Conservation (phyloP, 2,113 vertebrate species). For the Danionella cerebrum region DNA sequence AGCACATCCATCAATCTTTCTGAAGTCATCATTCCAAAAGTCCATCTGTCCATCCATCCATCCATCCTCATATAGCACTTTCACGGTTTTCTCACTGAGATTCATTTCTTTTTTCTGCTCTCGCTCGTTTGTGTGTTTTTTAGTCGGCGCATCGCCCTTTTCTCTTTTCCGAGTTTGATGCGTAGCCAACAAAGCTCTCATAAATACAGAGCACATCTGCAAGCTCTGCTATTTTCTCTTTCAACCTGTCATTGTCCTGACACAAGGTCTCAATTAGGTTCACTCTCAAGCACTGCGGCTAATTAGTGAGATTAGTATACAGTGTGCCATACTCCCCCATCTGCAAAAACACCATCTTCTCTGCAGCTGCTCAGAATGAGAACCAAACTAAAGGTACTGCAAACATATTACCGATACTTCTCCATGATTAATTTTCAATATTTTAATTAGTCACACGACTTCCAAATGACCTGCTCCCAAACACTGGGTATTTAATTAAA, state of each 20-base stretch:
- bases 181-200: background rate
- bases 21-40: too few relatives aligned
- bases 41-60: too few relatives aligned
- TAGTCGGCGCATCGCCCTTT: background rate
- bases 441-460: constrained; percentile 34
- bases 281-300: constrained; percentile 11
- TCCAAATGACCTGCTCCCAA: constrained; percentile 24
- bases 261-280: constrained; percentile 4
- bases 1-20: too few relatives aligned
- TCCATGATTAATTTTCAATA: background rate
- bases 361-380: constrained; percentile 1
- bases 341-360: constrained; percentile 3
- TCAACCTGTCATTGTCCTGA: background rate
- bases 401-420: background rate
- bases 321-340: background rate
- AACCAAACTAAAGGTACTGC: background rate
- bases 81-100: too few relatives aligned
- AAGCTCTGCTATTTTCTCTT: background rate
- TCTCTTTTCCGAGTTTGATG: background rate
- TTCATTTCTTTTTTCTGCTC: too few relatives aligned
- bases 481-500: constrained; percentile 30
- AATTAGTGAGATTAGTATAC: constrained; percentile 26
- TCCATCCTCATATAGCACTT: too few relatives aligned
- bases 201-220: background rate
- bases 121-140: too few relatives aligned